Conservation (phyloP, 2,797 vertebrate species). For the Micromesistius poutassou region DNA sequence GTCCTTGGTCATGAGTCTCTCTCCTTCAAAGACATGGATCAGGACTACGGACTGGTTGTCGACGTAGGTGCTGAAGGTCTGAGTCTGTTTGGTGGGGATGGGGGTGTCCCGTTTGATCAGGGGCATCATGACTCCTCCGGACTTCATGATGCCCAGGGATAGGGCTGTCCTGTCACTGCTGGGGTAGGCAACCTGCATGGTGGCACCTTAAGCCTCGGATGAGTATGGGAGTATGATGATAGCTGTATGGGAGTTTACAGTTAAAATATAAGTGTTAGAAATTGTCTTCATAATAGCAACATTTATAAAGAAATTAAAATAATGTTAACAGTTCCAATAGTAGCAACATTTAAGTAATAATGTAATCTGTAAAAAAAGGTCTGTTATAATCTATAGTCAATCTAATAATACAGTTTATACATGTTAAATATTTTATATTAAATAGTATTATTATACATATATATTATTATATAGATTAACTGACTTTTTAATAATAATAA, state of each 20-base stretch:
- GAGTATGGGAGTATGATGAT: too few relatives aligned
- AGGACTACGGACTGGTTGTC: conserved; percentile 59
- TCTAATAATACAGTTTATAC: not conserved
- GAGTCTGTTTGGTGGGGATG: conserved; percentile 54
- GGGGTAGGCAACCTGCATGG: conserved; percentile 55
- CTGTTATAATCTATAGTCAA: not conserved
- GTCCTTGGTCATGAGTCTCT: conserved; percentile 58
- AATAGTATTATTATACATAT: too few relatives aligned
- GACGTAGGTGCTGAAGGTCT: conserved; percentile 50
- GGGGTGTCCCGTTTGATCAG: conserved; percentile 59
- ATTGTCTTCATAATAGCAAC: conserved; percentile 23
- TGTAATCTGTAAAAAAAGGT: not conserved
- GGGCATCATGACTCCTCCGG: conserved; percentile 52
- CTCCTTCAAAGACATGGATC: conserved; percentile 57
- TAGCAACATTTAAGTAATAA: not conserved
- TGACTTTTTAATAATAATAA: too few relatives aligned
- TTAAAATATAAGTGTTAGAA: too few relatives aligned
- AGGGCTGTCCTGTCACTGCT: conserved; percentile 46
- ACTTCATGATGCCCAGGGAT: conserved; percentile 54
- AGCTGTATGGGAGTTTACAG: too few relatives aligned
- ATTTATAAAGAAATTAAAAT: too few relatives aligned
- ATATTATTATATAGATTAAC: too few relatives aligned
- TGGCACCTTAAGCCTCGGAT: conserved; percentile 41
- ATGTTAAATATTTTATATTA: too few relatives aligned
- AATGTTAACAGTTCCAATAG: too few relatives aligned